Percentiles rank a stretch among this genome's conserved stretches.
These are phyloP conservation scores for Platycnemis pennipes DNA, from an alignment of 2,888 invertebrate species.

Conservation along the genomic window DNA sequence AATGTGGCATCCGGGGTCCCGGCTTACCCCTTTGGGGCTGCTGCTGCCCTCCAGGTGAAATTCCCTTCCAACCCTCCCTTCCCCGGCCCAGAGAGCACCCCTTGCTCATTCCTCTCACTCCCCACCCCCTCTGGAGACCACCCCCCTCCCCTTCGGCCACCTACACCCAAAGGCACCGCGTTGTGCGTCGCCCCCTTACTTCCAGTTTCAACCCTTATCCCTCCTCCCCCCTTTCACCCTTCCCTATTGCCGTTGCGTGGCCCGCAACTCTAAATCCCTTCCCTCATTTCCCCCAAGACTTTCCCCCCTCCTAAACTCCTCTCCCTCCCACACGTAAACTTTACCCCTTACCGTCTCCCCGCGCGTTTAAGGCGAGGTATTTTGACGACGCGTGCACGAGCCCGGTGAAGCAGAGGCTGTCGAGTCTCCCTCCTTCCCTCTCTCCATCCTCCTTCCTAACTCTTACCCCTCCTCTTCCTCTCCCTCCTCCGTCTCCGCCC, in stretches of 20 bases:
- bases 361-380: slow-evolving; percentile 44
- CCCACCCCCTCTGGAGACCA: background rate
- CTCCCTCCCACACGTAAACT: background rate
- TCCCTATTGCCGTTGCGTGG: background rate
- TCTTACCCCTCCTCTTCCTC: background rate
- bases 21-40: slow-evolving; percentile 2
- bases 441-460: background rate
- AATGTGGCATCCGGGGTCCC: slow-evolving; percentile 50
- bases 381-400: slow-evolving; percentile 47
- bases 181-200: background rate
- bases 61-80: background rate
- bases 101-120: background rate
- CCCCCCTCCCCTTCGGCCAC: background rate
- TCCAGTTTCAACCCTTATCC: background rate
- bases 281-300: slow-evolving; percentile 4
- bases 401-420: background rate
- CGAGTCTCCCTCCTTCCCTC: background rate
- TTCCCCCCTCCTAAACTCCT: too few species aligned
- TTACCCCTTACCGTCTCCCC: background rate
- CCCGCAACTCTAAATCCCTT: background rate
- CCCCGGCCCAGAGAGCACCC: background rate
- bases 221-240: too few species aligned
- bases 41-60: slow-evolving; percentile 46
- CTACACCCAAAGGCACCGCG: background rate
- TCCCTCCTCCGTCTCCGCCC: background rate